Base-by-base conservation (phyloP, 2,888 invertebrate species). In the Ditylenchus weischeri region DNA sequence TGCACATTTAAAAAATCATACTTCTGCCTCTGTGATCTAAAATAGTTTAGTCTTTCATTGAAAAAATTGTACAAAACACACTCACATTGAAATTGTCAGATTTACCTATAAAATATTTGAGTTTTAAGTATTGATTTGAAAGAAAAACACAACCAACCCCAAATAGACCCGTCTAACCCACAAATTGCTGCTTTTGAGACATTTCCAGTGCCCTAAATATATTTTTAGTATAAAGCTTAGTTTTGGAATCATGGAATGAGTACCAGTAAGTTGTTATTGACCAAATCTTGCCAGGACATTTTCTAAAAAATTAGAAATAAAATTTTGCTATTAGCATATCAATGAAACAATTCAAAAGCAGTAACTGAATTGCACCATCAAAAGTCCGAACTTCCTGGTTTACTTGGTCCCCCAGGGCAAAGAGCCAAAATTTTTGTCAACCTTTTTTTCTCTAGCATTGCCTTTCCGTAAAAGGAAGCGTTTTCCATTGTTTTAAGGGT, bases 111-210 rank as follows among this genome's bases (percentile, higher is more conserved):
- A 43, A 43, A 43, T 43, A 2, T 3, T 43, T 2, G 43, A 43
- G 43, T 10, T 43, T 43, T 43, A 43, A 8, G 43, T n/a, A 8
- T 43, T 43, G 43, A 13, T 43, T 29, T 29, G 5, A 29, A 29
- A 29, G 5, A 29, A 29, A 29, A 29, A 6, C 43, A 43, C 11
- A 43, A 43, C 43, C 8, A 8, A 43, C 77, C 83, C 83, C 83
- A 83, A 48, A 83, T 64, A 35, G 79, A 74, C 29, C 83, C 83
- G 64, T 83, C 83, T 48, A 76, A 70, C 10, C 83, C 82, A 49
- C 73, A 69, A 64, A 83, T 82, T 18, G 83, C 83, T 6, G 78
- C 83, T 68, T 83, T 83, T 64, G 79, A 77, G 8, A 83, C 83
- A 51, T 75, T 72, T 18, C 82, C 81, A 35, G 80, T 74, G n/a